Conservation (phyloP, 2,113 vertebrate species). For the Clarias gariepinus region DNA sequence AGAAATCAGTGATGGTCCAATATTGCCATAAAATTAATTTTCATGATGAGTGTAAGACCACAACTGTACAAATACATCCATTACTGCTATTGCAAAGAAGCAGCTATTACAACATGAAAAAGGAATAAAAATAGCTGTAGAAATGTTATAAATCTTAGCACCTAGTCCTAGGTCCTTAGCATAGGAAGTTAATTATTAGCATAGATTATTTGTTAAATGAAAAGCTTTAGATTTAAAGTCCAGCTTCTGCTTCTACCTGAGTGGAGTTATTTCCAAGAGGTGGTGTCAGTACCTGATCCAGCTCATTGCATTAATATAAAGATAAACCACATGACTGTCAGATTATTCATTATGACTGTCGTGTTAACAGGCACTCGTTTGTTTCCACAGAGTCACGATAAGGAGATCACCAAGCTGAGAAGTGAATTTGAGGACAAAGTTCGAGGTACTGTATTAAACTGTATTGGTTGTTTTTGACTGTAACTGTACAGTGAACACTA, state of each 20-base stretch:
- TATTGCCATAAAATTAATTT: too few relatives aligned
- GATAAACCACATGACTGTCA: neutral
- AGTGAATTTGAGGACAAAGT: constrained; percentile 76
- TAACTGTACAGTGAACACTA: neutral
- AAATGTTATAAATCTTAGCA: too few relatives aligned
- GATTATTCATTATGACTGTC: neutral
- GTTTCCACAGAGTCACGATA: constrained; percentile 80
- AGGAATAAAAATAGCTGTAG: too few relatives aligned
- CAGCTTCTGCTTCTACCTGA: neutral
- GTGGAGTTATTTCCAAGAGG: neutral
- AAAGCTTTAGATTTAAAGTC: neutral
- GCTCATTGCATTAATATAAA: neutral
- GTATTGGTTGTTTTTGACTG: neutral
- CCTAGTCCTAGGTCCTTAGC: too few relatives aligned
- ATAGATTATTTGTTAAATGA: too few relatives aligned
- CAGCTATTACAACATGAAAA: too few relatives aligned
- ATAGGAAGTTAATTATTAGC: too few relatives aligned
- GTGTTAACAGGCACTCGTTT: constrained; percentile 7
- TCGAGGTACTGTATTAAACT: constrained; percentile 70
- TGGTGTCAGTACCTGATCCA: neutral
- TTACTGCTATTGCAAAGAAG: neutral
- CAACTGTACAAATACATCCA: neutral
- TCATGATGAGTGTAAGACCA: too few relatives aligned
- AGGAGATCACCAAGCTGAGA: constrained; percentile 74
- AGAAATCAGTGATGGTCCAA: too few relatives aligned